These are phyloP conservation scores for Sicus ferrugineus DNA, from an alignment of 2,888 invertebrate species.

Conservation along the genomic window DNA sequence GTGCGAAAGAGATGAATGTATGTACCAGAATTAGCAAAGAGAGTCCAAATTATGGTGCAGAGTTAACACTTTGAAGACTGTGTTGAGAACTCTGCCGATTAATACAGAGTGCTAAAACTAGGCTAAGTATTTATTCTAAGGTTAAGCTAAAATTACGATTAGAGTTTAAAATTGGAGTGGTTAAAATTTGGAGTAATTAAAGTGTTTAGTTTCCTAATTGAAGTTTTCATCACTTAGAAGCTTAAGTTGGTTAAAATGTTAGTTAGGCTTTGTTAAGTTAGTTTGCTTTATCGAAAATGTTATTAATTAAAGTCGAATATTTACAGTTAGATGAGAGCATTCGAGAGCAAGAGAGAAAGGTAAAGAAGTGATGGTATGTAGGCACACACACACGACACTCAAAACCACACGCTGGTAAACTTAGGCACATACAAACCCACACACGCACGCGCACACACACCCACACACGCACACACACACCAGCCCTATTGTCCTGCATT, in stretches of 20 bases:
- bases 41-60: constrained; percentile 31
- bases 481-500: constrained; percentile 15
- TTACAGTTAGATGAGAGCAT: neutral
- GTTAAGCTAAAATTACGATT: neutral
- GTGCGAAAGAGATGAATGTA: neutral
- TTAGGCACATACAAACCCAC: constrained; percentile 1
- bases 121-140: constrained; percentile 3
- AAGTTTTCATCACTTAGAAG: too few relatives aligned
- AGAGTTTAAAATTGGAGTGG: neutral
- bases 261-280: too few relatives aligned
- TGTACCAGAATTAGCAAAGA: constrained; percentile 17
- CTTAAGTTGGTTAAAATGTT: too few relatives aligned
- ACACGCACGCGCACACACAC: constrained; percentile 2
- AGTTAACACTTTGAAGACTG: constrained; percentile 40
- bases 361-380: neutral
- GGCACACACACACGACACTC: neutral
- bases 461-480: constrained; percentile 4
- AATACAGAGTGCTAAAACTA: constrained; percentile 27
- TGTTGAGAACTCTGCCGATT: constrained; percentile 33
- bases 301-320: too few relatives aligned
- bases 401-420: neutral
- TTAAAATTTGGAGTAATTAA: constrained; percentile 11
- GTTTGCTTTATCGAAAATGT: too few relatives aligned
- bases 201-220: neutral
- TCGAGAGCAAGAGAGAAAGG: neutral